Evolutionary conservation across 2,113 vertebrate genomes (phyloP).

Genomic region (Archilochus colubris): DNA sequence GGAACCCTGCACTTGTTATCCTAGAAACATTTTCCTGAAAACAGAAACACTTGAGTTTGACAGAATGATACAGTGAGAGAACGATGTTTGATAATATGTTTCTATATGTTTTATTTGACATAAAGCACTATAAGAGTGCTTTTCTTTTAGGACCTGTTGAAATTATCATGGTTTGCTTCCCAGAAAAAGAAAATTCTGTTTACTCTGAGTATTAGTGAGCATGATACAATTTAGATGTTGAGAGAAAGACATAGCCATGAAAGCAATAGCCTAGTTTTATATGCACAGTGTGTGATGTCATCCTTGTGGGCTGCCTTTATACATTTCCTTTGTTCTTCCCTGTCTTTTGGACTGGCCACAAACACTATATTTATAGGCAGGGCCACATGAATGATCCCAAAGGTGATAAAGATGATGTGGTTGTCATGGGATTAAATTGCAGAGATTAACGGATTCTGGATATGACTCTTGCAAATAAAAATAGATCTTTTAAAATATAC

Average conservation of each 20-base stretch:
- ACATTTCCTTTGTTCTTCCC: slow-evolving; percentile 7
- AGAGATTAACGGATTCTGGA: too few species aligned
- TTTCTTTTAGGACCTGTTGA: not conserved
- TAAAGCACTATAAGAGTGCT: not conserved
- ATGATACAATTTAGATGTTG: not conserved
- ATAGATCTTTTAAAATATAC: too few species aligned
- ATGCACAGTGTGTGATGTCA: not conserved
- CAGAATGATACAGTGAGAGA: not conserved
- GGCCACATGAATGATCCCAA: not conserved
- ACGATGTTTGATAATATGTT: not conserved
- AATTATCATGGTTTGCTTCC: not conserved
- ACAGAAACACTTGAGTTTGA: not conserved
- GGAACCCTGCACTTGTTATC: not conserved
- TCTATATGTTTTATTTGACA: not conserved
- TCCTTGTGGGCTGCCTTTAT: not conserved
- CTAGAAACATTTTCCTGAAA: not conserved
- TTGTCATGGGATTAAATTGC: too few species aligned
- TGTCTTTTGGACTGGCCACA: not conserved
- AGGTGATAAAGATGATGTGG: too few species aligned
- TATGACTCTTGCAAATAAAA: too few species aligned
- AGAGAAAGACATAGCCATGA: not conserved
- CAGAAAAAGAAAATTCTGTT: not conserved
- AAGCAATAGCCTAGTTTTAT: not conserved
- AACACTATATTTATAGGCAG: not conserved
- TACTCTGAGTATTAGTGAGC: not conserved